Percentiles rank a stretch among this genome's conserved stretches.
Conservation (phyloP, 2,113 vertebrate genomes). For the Macquaria australasica region DNA sequence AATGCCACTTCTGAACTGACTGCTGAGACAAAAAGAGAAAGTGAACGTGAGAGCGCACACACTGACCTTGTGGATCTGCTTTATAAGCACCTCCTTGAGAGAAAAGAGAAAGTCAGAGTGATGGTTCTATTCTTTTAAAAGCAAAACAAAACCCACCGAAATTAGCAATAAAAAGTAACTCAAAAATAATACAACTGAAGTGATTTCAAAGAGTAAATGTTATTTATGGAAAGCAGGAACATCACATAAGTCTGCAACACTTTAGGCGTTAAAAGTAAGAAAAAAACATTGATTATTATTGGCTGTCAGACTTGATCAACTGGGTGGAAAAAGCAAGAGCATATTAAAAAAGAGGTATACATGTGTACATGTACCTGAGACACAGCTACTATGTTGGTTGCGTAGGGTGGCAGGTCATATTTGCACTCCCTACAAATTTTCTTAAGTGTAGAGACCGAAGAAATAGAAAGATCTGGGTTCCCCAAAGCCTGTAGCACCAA, state of each 20-base stretch:
- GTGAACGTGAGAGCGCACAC: slow-evolving; percentile 13
- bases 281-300: background rate
- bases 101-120: slow-evolving; percentile 32
- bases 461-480: slow-evolving; percentile 97
- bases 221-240: slow-evolving; percentile 44
- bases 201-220: slow-evolving; percentile 32
- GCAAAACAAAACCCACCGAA: background rate
- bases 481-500: slow-evolving; percentile 96
- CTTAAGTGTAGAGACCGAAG: slow-evolving; percentile 97
- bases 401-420: slow-evolving; percentile 95
- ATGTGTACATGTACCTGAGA: slow-evolving; percentile 88
- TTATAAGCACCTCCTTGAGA: slow-evolving; percentile 96
- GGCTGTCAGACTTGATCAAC: background rate
- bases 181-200: slow-evolving; percentile 12
- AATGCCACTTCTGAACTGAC: slow-evolving; percentile 22
- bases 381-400: slow-evolving; percentile 97
- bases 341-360: background rate
- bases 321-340: background rate
- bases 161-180: slow-evolving; percentile 7
- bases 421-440: slow-evolving; percentile 99
- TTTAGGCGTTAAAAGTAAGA: background rate
- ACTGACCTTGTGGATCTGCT: slow-evolving; percentile 99
- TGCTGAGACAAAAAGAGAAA: background rate
- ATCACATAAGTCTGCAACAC: background rate
- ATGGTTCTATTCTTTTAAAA: slow-evolving; percentile 19